Percentiles rank a stretch among this genome's conserved stretches.
phyloP scores from a whole-genome alignment of 2,888 invertebrate species.

The Apodemia zela region DNA sequence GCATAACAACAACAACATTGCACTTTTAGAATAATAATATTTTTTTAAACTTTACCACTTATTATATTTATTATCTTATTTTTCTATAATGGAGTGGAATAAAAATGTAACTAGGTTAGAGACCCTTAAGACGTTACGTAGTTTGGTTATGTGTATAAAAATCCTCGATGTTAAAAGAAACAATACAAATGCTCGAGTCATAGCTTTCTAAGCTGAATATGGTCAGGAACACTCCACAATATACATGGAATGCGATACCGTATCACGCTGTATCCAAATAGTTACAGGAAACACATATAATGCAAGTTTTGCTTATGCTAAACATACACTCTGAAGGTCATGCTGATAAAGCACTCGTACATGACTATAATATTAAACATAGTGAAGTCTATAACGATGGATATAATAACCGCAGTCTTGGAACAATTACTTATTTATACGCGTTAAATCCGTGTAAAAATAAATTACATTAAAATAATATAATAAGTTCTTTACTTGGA shows the following conservation, averaged over 20 bases:
- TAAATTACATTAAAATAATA: background rate
- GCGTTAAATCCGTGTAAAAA: background rate
- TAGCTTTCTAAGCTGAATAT: background rate
- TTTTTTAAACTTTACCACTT: too few species aligned
- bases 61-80: too few species aligned
- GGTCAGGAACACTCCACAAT: background rate
- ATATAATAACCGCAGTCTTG: background rate
- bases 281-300: conserved; percentile 9
- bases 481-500: too few species aligned
- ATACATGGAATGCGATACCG: background rate
- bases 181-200: background rate
- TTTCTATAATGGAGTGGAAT: too few species aligned
- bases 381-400: background rate
- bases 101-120: too few species aligned
- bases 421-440: conserved; percentile 1
- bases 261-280: conserved; percentile 7
- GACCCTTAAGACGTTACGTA: too few species aligned
- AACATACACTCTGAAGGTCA: conserved; percentile 27
- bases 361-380: conserved; percentile 8
- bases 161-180: too few species aligned
- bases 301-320: conserved; percentile 10
- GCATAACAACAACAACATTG: too few species aligned
- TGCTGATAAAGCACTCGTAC: conserved; percentile 24
- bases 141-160: too few species aligned
- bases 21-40: too few species aligned